Evolutionary conservation across 1,140 invertebrate species (phyloP).

Genomic region (Polyergus mexicanus): DNA sequence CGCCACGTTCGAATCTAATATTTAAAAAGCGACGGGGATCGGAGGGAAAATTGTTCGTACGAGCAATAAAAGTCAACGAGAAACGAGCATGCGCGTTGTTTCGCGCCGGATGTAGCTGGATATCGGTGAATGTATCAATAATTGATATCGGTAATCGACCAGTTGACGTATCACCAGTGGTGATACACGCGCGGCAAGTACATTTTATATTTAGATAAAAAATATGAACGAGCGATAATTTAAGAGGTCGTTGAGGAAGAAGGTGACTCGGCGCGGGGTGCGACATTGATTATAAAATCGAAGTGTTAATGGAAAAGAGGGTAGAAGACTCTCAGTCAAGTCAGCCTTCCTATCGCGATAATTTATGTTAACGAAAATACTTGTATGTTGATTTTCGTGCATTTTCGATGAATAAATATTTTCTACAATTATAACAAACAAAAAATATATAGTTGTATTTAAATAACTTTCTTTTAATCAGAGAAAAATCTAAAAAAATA

Average conservation of each 20-base stretch:
- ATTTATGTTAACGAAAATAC: not conserved
- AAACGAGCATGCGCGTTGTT: slow-evolving; percentile 44
- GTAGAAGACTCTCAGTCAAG: not conserved
- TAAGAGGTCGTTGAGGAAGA: slow-evolving; percentile 4
- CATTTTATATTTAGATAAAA: slow-evolving; percentile 60
- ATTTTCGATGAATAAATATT: not conserved
- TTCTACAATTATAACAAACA: not conserved
- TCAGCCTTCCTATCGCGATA: not conserved
- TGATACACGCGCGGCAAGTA: not conserved
- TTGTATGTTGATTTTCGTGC: no score
- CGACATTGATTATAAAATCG: slow-evolving; percentile 59
- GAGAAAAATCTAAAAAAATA: not conserved
- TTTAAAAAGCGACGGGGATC: slow-evolving; percentile 58
- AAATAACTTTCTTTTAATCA: not conserved
- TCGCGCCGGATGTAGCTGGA: slow-evolving; percentile 42
- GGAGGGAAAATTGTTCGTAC: slow-evolving; percentile 48
- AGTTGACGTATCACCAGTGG: slow-evolving; percentile 45
- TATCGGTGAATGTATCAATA: slow-evolving; percentile 56
- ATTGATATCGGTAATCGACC: slow-evolving; percentile 62
- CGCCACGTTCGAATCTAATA: slow-evolving; percentile 59
- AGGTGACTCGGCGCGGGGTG: not conserved
- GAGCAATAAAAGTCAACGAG: slow-evolving; percentile 62
- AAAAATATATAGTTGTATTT: not conserved
- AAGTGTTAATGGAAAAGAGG: slow-evolving; percentile 42
- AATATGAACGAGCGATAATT: slow-evolving; percentile 37